Conservation (phyloP, 2,888 invertebrate species). For the Synergus laeviventris region DNA sequence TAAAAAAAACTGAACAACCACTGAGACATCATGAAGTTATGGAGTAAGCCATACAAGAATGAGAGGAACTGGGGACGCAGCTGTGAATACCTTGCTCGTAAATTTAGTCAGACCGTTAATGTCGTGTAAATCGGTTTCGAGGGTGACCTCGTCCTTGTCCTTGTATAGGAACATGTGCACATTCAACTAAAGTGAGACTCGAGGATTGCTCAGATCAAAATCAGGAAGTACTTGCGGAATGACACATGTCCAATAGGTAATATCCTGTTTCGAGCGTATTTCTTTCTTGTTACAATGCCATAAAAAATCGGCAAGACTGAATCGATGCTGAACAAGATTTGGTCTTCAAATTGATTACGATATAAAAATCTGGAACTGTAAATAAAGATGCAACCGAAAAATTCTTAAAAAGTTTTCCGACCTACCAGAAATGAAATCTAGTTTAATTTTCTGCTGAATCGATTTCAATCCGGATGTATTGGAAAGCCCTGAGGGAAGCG, state of each 20-base stretch:
- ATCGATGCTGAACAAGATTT: not conserved
- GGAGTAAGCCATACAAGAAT: slow-evolving; percentile 37
- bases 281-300: not conserved
- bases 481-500: no score
- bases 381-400: not conserved
- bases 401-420: not conserved
- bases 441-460: not conserved
- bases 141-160: slow-evolving; percentile 54
- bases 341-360: not conserved
- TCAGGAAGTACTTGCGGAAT: slow-evolving; percentile 37
- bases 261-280: slow-evolving; percentile 33
- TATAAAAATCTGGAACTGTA: not conserved
- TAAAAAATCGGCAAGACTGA: not conserved
- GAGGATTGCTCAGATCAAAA: slow-evolving; percentile 34
- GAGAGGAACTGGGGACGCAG: slow-evolving; percentile 31
- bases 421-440: not conserved
- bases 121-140: slow-evolving; percentile 68
- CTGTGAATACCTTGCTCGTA: slow-evolving; percentile 26
- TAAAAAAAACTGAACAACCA: slow-evolving; percentile 7
- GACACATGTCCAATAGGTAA: slow-evolving; percentile 37
- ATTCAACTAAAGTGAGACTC: slow-evolving; percentile 27
- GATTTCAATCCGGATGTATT: not conserved
- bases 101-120: slow-evolving; percentile 59
- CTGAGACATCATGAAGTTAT: slow-evolving; percentile 34
- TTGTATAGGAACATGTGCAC: slow-evolving; percentile 40